phyloP scores from a whole-genome alignment of 2,888 invertebrate genomes.

The Reticulitermes lucifugus region DNA sequence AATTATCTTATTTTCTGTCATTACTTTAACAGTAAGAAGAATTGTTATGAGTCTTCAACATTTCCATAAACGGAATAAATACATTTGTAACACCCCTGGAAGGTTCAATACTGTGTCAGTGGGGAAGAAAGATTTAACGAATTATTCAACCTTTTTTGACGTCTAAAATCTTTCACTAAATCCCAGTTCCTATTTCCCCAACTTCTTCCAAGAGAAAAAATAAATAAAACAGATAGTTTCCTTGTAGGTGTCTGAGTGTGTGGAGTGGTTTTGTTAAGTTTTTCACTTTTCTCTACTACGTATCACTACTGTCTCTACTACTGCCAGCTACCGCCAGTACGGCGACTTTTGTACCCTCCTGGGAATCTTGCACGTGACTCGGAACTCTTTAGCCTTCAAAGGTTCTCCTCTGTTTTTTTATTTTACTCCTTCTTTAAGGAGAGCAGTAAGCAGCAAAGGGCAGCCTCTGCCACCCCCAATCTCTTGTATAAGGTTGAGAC shows the following conservation, averaged over 20 bases:
- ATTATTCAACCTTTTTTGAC: background rate
- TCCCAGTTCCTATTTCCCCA: background rate
- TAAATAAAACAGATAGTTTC: background rate
- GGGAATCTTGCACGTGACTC: slow-evolving; percentile 39
- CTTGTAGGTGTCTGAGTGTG: slow-evolving; percentile 13
- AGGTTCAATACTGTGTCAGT: background rate
- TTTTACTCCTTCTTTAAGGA: background rate
- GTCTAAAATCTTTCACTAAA: background rate
- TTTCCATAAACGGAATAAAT: background rate
- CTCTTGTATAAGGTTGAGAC: too few relatives aligned
- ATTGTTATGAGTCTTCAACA: too few relatives aligned
- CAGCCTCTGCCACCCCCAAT: too few relatives aligned
- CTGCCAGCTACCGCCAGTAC: background rate
- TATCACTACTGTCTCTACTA: background rate
- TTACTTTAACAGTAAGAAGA: too few relatives aligned
- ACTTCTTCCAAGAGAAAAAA: background rate
- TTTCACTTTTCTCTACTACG: slow-evolving; percentile 17
- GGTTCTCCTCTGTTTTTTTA: background rate
- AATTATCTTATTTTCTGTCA: too few relatives aligned
- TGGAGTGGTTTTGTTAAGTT: slow-evolving; percentile 35
- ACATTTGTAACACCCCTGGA: background rate
- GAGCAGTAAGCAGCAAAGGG: background rate
- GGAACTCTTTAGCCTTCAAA: slow-evolving; percentile 22
- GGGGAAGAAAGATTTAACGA: background rate
- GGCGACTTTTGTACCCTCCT: slow-evolving; percentile 39